A percentile compares a stretch with the other conserved stretches of the same genome.
Evolutionary conservation across 2,797 vertebrate genomes (phyloP).

Genomic region (Remorina albescens): DNA sequence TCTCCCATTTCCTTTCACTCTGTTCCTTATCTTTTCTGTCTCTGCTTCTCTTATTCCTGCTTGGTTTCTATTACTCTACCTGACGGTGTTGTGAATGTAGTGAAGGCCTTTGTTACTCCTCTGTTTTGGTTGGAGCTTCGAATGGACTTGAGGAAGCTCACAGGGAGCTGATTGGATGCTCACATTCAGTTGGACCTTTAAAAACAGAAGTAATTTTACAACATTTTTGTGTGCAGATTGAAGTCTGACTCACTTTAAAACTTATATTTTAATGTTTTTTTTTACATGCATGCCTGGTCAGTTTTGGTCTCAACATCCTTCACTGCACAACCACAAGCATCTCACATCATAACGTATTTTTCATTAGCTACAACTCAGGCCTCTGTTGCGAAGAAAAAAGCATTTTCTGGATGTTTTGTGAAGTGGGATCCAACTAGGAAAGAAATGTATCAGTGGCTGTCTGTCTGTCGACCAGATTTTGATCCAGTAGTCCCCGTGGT

Average conservation of each 20-base stretch:
- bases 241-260: not conserved
- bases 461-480: too few species aligned
- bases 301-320: not conserved
- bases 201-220: not conserved
- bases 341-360: too few species aligned
- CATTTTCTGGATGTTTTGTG: too few species aligned
- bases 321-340: too few species aligned
- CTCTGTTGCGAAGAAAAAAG: too few species aligned
- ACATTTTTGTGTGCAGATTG: not conserved
- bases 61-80: slow-evolving; percentile 14
- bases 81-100: slow-evolving; percentile 37
- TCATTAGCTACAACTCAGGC: too few species aligned
- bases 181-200: not conserved
- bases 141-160: slow-evolving; percentile 14
- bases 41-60: slow-evolving; percentile 8
- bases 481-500: too few species aligned
- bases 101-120: slow-evolving; percentile 22
- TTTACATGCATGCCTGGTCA: not conserved
- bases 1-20: slow-evolving; percentile 45
- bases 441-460: too few species aligned
- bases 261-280: too few species aligned
- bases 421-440: too few species aligned
- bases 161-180: not conserved
- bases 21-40: slow-evolving; percentile 33
- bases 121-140: slow-evolving; percentile 2